Evolutionary conservation across 2,113 vertebrate species (phyloP), one percentile per base, ranked within the genome.

Genomic region (Panthera leo): DNA sequence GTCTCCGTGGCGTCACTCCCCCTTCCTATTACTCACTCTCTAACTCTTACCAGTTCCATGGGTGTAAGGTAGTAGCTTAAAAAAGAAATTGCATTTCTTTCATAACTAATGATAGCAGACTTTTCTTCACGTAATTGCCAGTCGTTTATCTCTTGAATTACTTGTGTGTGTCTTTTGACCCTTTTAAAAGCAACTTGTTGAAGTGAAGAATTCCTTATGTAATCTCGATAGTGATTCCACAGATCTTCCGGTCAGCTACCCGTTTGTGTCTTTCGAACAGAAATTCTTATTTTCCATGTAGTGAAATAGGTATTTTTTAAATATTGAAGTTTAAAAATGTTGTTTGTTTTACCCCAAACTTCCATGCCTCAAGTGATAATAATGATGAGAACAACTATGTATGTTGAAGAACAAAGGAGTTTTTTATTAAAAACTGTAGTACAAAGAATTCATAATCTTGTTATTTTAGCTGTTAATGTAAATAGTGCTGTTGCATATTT

Each of bases 391-490:
- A 61, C 16, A 34, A 31, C 67, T 83, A 18, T 55, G n/a, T 53
- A 42, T 85, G 80, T 93, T 96, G 70, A 89, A 51, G 13, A 93
- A 89, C 27, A 96, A 18, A 84, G 16, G 36, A 70, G 18, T 68
- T 89, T 89, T 48, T 93, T 61, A 61, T 83, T 75, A 29, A 88
- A 87, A 80, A n/a, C 12, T 55, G 6, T 51, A 75, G 45, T 84
- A 58, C 6, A 5, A 34, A 39, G 48, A 45, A 68, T 76, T 85
- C 70, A 15, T 48, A 61, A 58, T 78, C 89, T 84, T 61, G 36
- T 48, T 76, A n/a, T 2, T 84, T 68, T 80, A 55, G 7, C 48
- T 76, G 16, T 61, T 70, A 79, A 55, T 68, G 27, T 31, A 13
- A 85, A 39, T 79, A 70, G 39, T 89, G 9, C 65, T 85, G 9